Evolutionary conservation across 2,888 invertebrate genomes (phyloP).

Genomic region (Stomorhina lunata): DNA sequence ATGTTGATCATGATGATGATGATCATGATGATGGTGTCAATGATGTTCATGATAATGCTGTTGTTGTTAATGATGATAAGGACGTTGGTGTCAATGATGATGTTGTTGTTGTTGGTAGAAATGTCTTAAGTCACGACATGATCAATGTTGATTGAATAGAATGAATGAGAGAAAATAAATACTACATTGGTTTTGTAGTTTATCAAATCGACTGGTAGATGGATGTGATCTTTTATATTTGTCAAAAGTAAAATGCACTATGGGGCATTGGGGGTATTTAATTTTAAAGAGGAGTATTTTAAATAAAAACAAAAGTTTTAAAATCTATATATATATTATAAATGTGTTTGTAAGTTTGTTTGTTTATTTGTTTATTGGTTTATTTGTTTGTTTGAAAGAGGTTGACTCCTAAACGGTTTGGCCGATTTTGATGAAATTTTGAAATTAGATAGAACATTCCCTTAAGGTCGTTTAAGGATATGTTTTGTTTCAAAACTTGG

Average conservation of each 20-base stretch:
- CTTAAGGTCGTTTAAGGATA: too few species aligned
- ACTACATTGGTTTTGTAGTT: constrained; percentile 5
- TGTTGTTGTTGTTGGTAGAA: constrained; percentile 23
- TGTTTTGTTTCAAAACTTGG: too few species aligned
- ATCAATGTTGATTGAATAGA: constrained; percentile 51
- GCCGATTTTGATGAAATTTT: too few species aligned
- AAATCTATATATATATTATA: too few species aligned
- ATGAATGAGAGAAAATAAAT: constrained; percentile 12
- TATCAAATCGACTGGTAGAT: not conserved
- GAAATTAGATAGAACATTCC: too few species aligned
- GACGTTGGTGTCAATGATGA: not conserved
- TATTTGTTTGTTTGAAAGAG: too few species aligned
- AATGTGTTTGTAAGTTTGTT: too few species aligned
- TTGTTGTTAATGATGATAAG: not conserved
- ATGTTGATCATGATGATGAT: not conserved
- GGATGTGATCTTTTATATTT: not conserved
- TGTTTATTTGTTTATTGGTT: too few species aligned
- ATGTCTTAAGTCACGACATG: constrained; percentile 54
- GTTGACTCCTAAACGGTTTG: too few species aligned
- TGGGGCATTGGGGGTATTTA: not conserved
- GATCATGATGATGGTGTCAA: not conserved
- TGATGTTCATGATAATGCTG: not conserved
- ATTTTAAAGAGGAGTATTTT: too few species aligned
- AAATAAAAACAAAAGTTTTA: too few species aligned
- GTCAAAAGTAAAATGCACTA: not conserved